phyloP scores from a whole-genome alignment of 1,140 invertebrate genomes.

The Stenopsyche tienmushanensis region DNA sequence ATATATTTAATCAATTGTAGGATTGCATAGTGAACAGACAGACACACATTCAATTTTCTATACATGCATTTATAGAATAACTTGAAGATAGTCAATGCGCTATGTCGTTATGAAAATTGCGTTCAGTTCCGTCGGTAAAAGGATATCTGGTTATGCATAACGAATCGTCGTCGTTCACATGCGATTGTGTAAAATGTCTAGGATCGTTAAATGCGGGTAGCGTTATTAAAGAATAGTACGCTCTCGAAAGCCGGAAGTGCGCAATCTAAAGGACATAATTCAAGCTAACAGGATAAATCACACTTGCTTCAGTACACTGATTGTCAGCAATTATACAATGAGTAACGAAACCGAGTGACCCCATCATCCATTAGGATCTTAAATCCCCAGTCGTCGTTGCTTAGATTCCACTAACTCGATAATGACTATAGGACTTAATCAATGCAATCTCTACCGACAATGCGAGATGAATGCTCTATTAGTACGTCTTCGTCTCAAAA shows the following conservation, averaged over 20 bases:
- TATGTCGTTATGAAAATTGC: no score
- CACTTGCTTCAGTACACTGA: conserved; percentile 31
- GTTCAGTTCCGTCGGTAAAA: no score
- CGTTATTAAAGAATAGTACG: neutral
- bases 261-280: conserved; percentile 38
- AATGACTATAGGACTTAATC: conserved; percentile 19
- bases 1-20: no score
- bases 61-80: no score
- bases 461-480: no score
- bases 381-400: conserved; percentile 2
- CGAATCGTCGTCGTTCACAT: neutral
- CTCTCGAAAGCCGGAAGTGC: conserved; percentile 27
- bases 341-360: conserved; percentile 24
- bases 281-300: conserved; percentile 40
- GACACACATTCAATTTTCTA: no score
- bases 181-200: neutral
- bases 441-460: neutral
- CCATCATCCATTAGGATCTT: conserved; percentile 17
- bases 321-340: conserved; percentile 38
- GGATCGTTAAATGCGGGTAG: neutral
- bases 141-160: no score
- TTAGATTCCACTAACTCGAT: conserved; percentile 18
- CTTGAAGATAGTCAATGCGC: no score
- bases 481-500: no score
- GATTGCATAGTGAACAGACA: no score